These are phyloP conservation scores for Drosophila arizonae DNA, from an alignment of 1,140 invertebrate genomes.

Conservation along the genomic window DNA sequence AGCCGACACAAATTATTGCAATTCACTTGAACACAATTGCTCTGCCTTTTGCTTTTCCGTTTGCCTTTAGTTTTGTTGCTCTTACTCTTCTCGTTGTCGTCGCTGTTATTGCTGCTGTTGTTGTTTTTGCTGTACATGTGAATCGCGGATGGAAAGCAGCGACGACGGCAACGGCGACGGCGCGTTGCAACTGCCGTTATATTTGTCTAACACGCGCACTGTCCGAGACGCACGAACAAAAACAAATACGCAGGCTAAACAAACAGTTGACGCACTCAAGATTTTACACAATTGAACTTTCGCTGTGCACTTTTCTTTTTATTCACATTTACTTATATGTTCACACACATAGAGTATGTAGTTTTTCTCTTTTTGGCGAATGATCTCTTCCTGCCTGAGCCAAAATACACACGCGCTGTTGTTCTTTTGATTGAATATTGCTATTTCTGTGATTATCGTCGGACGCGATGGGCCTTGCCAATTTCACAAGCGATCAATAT, in stretches of 20 bases:
- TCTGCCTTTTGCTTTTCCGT: slow-evolving; percentile 51
- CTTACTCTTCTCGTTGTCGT: slow-evolving; percentile 16
- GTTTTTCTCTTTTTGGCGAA: slow-evolving; percentile 58
- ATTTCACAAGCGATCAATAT: slow-evolving; percentile 27
- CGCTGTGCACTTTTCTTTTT: slow-evolving; percentile 77
- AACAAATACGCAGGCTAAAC: slow-evolving; percentile 22
- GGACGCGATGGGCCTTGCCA: slow-evolving; percentile 24
- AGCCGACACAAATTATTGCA: slow-evolving; percentile 49
- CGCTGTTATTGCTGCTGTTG: not conserved
- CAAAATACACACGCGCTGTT: slow-evolving; percentile 38
- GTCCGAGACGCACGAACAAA: slow-evolving; percentile 4
- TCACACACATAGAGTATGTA: slow-evolving; percentile 21
- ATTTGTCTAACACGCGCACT: slow-evolving; percentile 32
- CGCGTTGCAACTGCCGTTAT: slow-evolving; percentile 36
- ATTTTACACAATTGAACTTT: slow-evolving; percentile 67
- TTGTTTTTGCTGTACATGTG: slow-evolving; percentile 27
- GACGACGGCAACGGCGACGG: not conserved
- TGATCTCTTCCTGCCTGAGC: slow-evolving; percentile 63
- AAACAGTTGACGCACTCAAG: slow-evolving; percentile 36
- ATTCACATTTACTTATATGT: slow-evolving; percentile 39
- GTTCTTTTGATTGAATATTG: slow-evolving; percentile 62
- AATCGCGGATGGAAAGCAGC: slow-evolving; percentile 1
- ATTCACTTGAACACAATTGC: slow-evolving; percentile 54
- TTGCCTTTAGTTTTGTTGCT: slow-evolving; percentile 37
- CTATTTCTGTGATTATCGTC: slow-evolving; percentile 60